Base-by-base conservation (phyloP, 2,797 vertebrate genomes). In the Petrocephalus sullivani region DNA sequence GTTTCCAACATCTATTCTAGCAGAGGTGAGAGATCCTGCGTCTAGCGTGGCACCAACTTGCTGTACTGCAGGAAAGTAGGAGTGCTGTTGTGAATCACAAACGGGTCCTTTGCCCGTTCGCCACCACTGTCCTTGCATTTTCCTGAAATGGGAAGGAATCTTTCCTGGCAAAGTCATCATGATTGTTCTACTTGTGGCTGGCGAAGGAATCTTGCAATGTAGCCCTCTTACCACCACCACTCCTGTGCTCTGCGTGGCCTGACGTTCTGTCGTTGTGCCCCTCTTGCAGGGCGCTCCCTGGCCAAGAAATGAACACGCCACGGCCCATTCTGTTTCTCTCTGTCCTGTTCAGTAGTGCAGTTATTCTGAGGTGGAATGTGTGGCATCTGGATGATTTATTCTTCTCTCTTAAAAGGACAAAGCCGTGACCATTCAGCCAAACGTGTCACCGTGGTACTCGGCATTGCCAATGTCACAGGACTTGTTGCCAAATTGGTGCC, bases 11-110 rank as follows among this genome's bases (percentile, higher is more conserved):
- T 64, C 88, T 90, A 67, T 46, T 89, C 87, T 90, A 91, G 91
- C 85, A 90, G 86, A 60, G 71, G 71, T n/a, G 64, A 71, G 64
- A 71, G 7, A 12, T 54, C 81, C n/a, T 10, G 7, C 71, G 53
- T 64, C 9, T 93, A 89, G 88, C 90, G 90, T 91, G 93, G 92
- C 93, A 93, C 93, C 93, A 92, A 89, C 78, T 19, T 85, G 51
- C 57, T 85, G 49, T 90, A 88, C 86, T 46, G 46, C 57, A 85
- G 89, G 88, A 90, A 54, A 75, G 91, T 88, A 87, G 51, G 91
- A 87, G 89, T 90, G 19, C 87, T 88, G 87, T 75, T 14, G 28
- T 64, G 88, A 90, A 91, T 89, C 84, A 71, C 51, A 89, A 9
- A 0, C 58, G 75, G 28, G 85, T 85, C 58, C 54, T 91, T 87